phyloP scores from a whole-genome alignment of 2,113 vertebrate species.

The Platanista minor region DNA sequence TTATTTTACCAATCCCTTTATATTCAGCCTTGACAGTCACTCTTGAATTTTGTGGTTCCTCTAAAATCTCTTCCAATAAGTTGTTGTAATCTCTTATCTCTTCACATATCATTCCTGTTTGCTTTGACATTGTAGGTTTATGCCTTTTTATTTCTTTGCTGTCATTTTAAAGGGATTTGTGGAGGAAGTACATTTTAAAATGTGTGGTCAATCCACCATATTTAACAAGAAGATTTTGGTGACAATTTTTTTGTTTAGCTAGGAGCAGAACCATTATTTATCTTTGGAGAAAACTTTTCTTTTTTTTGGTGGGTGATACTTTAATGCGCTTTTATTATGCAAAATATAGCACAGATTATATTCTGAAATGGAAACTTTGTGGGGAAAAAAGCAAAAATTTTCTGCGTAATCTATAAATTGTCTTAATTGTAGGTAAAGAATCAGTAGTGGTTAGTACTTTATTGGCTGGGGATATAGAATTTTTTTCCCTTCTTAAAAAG shows the following conservation, averaged over 20 bases:
- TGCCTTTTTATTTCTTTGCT: background rate
- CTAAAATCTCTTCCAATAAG: background rate
- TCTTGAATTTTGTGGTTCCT: background rate
- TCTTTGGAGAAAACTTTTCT: background rate
- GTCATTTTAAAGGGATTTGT: background rate
- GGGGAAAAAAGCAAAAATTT: background rate
- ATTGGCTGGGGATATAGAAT: background rate
- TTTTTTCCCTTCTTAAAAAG: background rate
- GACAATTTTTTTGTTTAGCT: background rate
- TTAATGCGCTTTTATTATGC: background rate
- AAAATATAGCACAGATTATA: background rate
- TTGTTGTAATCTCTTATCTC: background rate
- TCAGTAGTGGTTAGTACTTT: background rate
- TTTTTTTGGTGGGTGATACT: background rate
- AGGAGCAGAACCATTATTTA: background rate
- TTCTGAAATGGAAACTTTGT: background rate
- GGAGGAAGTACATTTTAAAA: background rate
- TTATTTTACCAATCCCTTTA: background rate
- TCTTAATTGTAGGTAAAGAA: background rate
- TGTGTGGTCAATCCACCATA: background rate
- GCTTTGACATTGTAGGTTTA: background rate
- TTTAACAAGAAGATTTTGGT: background rate
- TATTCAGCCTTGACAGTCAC: background rate
- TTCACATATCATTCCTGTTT: background rate
- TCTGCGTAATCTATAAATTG: background rate